A percentile compares a stretch with the other conserved stretches of the same genome.
Evolutionary conservation across 1,140 invertebrate genomes (phyloP).

Genomic region (Triops cancriformis): DNA sequence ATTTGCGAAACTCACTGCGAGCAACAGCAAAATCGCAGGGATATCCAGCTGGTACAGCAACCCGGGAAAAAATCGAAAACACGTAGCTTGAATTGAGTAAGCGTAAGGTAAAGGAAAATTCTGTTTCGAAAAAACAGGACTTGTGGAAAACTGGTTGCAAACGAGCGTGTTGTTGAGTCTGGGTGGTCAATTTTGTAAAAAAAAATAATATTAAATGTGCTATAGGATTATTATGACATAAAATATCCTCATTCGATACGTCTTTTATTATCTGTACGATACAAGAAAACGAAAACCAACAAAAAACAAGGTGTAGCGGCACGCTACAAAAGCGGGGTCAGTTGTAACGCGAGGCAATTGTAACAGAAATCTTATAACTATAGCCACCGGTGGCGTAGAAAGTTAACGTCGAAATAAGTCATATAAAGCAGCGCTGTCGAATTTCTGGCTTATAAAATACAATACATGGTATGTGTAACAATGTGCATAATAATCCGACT

Average conservation of each 20-base stretch:
- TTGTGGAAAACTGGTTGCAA: conserved; percentile 58
- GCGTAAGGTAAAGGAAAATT: conserved; percentile 51
- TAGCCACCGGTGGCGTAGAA: too few species aligned
- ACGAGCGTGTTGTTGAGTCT: conserved; percentile 50
- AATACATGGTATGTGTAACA: too few species aligned
- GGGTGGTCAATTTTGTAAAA: too few species aligned
- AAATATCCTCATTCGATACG: background rate
- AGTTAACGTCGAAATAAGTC: too few species aligned
- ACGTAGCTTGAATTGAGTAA: conserved; percentile 52
- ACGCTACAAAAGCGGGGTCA: background rate
- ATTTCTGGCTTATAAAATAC: too few species aligned
- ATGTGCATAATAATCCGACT: too few species aligned
- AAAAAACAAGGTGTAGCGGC: background rate
- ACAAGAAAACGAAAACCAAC: background rate
- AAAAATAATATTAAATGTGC: too few species aligned
- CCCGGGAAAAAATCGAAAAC: conserved; percentile 49
- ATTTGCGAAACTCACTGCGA: conserved; percentile 53
- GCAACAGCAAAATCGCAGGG: conserved; percentile 47
- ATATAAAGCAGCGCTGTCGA: too few species aligned
- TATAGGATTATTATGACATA: too few species aligned
- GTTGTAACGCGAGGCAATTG: background rate
- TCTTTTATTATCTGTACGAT: background rate
- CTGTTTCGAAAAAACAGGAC: conserved; percentile 57
- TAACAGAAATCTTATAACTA: background rate
- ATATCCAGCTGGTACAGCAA: conserved; percentile 44